These are phyloP conservation scores for Rhamphomyia laevipes DNA, from an alignment of 2,888 invertebrate genomes.

Conservation along the genomic window DNA sequence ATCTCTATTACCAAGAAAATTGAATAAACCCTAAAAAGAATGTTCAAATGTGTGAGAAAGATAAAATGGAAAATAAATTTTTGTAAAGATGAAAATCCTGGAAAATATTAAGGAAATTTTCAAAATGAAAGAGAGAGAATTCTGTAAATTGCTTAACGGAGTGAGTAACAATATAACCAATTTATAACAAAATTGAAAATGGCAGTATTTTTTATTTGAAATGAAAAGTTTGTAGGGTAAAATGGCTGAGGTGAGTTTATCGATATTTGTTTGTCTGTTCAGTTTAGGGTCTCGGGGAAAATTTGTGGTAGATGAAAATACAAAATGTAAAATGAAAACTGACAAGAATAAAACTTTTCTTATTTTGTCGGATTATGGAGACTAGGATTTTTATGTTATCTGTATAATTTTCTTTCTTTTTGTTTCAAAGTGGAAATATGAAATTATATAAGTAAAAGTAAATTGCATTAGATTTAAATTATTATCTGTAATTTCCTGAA, in stretches of 20 bases:
- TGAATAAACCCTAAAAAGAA: neutral
- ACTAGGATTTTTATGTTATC: too few relatives aligned
- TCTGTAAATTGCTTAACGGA: constrained; percentile 21
- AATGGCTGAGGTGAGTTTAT: too few relatives aligned
- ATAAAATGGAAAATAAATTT: too few relatives aligned
- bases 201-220: constrained; percentile 10
- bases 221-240: constrained; percentile 3
- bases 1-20: neutral
- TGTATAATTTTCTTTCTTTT: too few relatives aligned
- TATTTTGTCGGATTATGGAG: too few relatives aligned
- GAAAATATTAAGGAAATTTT: constrained; percentile 9
- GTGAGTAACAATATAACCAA: constrained; percentile 23
- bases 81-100: constrained; percentile 5
- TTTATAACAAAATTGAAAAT: constrained; percentile 22
- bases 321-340: neutral
- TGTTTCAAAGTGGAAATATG: too few relatives aligned
- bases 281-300: neutral
- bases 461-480: too few relatives aligned
- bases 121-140: too few relatives aligned
- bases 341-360: neutral
- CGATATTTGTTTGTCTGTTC: neutral
- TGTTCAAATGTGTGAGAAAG: neutral
- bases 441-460: too few relatives aligned
- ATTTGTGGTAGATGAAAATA: constrained; percentile 2
- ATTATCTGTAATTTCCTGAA: too few relatives aligned